These are phyloP conservation scores for Epinephelus cyanopodus DNA, from an alignment of 2,113 vertebrate species.

Conservation along the genomic window DNA sequence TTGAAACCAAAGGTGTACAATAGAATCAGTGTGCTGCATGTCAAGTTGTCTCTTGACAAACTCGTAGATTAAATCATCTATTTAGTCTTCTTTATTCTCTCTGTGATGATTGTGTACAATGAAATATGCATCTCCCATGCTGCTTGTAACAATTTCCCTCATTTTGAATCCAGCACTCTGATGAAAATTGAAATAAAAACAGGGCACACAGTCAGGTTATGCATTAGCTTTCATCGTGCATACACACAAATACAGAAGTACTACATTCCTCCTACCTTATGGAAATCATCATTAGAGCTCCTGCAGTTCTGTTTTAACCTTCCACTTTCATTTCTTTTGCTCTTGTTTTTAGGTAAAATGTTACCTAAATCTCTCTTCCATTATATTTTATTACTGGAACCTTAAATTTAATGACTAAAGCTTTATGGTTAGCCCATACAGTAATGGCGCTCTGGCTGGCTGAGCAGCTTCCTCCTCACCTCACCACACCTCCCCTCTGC, in stretches of 20 bases:
- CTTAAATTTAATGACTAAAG: background rate
- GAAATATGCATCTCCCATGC: background rate
- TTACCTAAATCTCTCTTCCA: background rate
- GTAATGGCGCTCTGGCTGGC: background rate
- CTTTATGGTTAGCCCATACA: background rate
- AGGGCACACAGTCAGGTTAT: background rate
- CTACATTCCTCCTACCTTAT: background rate
- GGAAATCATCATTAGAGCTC: background rate
- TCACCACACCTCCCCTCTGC: background rate
- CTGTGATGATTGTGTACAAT: background rate
- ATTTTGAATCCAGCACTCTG: background rate
- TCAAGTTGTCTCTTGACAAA: background rate
- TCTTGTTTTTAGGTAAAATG: background rate
- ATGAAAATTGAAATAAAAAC: constrained; percentile 14
- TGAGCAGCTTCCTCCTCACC: background rate
- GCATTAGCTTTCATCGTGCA: background rate
- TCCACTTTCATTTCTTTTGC: background rate
- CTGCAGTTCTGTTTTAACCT: background rate
- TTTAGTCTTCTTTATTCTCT: background rate
- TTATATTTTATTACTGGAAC: background rate
- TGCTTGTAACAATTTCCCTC: background rate
- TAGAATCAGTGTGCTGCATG: background rate
- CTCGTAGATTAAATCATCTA: background rate
- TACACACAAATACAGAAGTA: background rate
- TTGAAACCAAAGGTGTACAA: background rate